These are phyloP conservation scores for Melanocharis versteri DNA, from an alignment of 2,113 vertebrate species.

Conservation along the genomic window DNA sequence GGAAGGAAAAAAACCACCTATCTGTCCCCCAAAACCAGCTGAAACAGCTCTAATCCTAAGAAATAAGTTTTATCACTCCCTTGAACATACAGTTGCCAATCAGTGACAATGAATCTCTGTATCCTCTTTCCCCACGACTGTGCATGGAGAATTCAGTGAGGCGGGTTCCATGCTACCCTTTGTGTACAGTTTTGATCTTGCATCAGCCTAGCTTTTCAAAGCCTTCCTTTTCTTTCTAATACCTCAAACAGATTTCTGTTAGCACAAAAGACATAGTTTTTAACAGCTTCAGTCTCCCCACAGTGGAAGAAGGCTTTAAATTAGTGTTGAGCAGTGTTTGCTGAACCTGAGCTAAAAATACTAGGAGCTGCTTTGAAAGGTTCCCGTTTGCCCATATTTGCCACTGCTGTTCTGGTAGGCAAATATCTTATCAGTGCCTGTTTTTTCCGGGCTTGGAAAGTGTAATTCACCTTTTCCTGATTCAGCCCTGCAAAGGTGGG, in stretches of 20 bases:
- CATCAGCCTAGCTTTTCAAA: not conserved
- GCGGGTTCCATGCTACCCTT: not conserved
- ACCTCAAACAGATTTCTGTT: not conserved
- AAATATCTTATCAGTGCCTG: slow-evolving; percentile 42
- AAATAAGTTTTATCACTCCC: not conserved
- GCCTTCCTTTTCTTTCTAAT: not conserved
- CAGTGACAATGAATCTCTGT: accelerated
- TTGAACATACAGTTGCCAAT: not conserved
- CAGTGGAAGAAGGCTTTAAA: not conserved
- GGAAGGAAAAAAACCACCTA: not conserved
- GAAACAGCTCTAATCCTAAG: not conserved
- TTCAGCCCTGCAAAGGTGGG: slow-evolving; percentile 58
- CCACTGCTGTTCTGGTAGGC: not conserved
- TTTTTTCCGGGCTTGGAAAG: slow-evolving; percentile 14
- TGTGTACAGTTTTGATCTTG: not conserved
- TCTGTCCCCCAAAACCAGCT: not conserved
- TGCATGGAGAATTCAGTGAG: not conserved
- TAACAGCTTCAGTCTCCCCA: not conserved
- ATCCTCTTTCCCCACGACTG: not conserved
- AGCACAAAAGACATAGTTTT: not conserved
- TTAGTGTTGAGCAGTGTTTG: not conserved
- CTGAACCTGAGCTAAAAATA: not conserved
- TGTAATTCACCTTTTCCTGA: slow-evolving; percentile 50
- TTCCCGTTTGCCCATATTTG: not conserved
- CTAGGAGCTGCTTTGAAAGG: not conserved